phyloP scores from a whole-genome alignment of 2,113 vertebrate genomes.

The Megaleporinus macrocephalus region DNA sequence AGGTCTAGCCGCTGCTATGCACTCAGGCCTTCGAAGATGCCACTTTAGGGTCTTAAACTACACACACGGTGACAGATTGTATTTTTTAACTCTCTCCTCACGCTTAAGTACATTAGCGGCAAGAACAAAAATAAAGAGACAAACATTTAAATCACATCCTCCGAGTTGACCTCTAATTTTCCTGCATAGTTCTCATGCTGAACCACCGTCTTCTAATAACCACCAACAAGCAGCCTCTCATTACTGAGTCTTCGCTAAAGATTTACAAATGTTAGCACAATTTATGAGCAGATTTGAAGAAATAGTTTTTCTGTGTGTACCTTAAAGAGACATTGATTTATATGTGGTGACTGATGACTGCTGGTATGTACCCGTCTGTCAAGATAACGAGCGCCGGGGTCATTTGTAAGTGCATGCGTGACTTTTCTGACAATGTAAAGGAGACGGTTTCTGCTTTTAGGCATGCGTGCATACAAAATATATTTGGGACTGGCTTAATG shows the following conservation, averaged over 20 bases:
- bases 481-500: too few relatives aligned
- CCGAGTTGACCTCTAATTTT: conserved; percentile 43
- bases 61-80: neutral
- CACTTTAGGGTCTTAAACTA: neutral
- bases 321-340: conserved; percentile 56
- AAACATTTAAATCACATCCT: conserved; percentile 22
- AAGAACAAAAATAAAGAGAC: neutral
- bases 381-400: conserved; percentile 39
- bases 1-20: too few relatives aligned
- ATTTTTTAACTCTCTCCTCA: neutral
- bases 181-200: conserved; percentile 52
- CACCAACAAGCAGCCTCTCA: conserved; percentile 53
- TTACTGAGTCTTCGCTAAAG: conserved; percentile 46
- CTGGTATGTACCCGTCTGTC: conserved; percentile 54
- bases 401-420: conserved; percentile 45
- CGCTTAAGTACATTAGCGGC: neutral
- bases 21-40: neutral
- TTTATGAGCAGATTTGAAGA: conserved; percentile 31
- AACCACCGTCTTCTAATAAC: conserved; percentile 57
- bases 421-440: neutral
- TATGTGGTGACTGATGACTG: conserved; percentile 57
- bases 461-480: neutral
- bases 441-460: neutral
- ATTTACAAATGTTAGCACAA: conserved; percentile 51
- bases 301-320: conserved; percentile 46